A percentile compares a stretch with the other conserved stretches of the same genome.
Evolutionary conservation across 2,888 invertebrate genomes (phyloP).

Genomic region (Pollenia griseotomentosa): DNA sequence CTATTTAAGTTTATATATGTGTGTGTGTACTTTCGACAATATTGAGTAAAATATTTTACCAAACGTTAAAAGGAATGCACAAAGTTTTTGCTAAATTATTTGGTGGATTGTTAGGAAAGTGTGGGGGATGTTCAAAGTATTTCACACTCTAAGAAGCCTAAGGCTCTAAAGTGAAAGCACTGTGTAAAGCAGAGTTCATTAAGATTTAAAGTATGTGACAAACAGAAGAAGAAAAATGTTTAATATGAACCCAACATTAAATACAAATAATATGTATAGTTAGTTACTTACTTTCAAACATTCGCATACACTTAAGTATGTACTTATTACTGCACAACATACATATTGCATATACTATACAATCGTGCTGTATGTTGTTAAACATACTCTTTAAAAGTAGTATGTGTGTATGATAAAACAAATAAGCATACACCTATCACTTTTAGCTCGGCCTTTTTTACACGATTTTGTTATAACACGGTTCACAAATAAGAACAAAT

Average conservation of each 20-base stretch:
- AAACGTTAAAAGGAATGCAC: conserved; percentile 49
- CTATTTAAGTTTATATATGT: background rate
- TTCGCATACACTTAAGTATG: conserved; percentile 8
- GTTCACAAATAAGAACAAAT: too few species aligned
- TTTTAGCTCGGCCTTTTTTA: too few species aligned
- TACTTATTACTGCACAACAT: background rate
- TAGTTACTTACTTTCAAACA: conserved; percentile 25
- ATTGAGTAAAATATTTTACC: conserved; percentile 48
- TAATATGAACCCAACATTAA: conserved; percentile 56
- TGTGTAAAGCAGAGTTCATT: conserved; percentile 58
- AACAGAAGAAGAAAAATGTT: conserved; percentile 38
- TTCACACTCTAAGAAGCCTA: conserved; percentile 60
- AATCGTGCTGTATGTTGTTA: conserved; percentile 1
- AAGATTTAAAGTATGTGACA: conserved; percentile 63
- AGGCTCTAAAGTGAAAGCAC: conserved; percentile 47
- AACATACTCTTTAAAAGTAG: background rate
- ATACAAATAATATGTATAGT: conserved; percentile 58
- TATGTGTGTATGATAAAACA: background rate
- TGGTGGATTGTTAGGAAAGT: conserved; percentile 38
- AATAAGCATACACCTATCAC: too few species aligned
- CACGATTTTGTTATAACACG: too few species aligned
- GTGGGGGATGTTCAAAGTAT: conserved; percentile 54
- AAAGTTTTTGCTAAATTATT: conserved; percentile 51
- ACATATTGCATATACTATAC: background rate
- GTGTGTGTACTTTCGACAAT: background rate